These are phyloP conservation scores for Brachyptera risi DNA, from an alignment of 2,888 invertebrate species.

Conservation along the genomic window DNA sequence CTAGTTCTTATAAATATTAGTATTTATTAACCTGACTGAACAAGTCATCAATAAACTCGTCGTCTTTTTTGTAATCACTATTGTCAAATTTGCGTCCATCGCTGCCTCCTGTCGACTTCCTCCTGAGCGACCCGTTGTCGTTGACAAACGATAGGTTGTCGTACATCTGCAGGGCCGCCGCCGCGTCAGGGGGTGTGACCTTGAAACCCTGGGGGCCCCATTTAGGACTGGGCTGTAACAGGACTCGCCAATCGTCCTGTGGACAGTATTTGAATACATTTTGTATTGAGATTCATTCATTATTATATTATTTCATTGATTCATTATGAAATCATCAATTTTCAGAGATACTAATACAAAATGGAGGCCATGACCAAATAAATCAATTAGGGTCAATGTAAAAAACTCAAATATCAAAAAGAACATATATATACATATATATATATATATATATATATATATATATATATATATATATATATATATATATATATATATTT, in stretches of 20 bases:
- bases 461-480: no score
- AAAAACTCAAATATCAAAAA: no score
- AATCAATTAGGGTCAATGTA: no score
- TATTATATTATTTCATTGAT: background rate
- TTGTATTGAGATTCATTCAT: background rate
- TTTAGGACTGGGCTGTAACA: background rate
- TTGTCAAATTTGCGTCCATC: background rate
- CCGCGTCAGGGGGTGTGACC: background rate
- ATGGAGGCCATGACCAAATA: no score
- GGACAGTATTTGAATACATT: background rate
- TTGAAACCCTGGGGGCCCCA: background rate
- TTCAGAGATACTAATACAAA: no score
- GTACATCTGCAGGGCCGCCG: background rate
- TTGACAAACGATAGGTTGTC: background rate
- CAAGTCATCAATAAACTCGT: constrained; percentile 6
- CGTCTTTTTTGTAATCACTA: background rate
- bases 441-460: no score
- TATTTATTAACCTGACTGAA: constrained; percentile 2
- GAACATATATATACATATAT: no score
- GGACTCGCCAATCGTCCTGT: constrained; percentile 1
- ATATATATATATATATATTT: no score
- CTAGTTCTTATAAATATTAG: no score
- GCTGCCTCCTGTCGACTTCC: background rate
- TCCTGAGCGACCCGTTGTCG: background rate
- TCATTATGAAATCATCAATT: no score